Percentiles rank a stretch among this genome's conserved stretches.
Evolutionary conservation across 2,113 vertebrate genomes (phyloP).

Genomic region (Zeus faber): DNA sequence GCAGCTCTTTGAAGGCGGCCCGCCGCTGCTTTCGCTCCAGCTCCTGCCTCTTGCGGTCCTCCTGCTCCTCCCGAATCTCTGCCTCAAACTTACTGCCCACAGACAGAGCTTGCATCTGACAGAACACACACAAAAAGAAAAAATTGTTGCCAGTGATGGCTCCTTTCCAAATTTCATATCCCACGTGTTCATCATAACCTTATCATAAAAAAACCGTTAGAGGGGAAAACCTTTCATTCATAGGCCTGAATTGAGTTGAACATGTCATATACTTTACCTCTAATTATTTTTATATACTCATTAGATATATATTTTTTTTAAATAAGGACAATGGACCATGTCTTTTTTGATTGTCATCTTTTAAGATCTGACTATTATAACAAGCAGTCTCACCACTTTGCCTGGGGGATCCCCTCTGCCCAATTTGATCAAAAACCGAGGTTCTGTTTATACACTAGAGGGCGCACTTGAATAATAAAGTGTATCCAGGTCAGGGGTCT

Average conservation of each 20-base stretch:
- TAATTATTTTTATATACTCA: no score
- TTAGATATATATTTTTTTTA: no score
- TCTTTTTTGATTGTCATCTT: background rate
- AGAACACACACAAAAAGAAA: slow-evolving; percentile 11
- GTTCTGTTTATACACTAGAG: background rate
- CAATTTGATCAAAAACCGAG: background rate
- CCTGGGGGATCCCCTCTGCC: no score
- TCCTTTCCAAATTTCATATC: no score
- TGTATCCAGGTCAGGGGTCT: no score
- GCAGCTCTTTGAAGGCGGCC: slow-evolving; percentile 89
- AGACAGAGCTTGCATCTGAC: slow-evolving; percentile 86
- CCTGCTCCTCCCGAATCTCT: slow-evolving; percentile 90
- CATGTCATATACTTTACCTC: no score
- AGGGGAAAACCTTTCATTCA: no score
- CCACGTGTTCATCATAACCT: no score
- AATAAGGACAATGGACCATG: background rate
- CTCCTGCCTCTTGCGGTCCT: slow-evolving; percentile 84
- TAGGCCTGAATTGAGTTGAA: no score
- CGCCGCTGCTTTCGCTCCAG: slow-evolving; percentile 82
- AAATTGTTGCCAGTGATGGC: background rate
- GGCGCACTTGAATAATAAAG: background rate
- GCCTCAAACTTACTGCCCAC: slow-evolving; percentile 89
- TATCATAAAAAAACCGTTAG: no score
- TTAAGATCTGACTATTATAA: no score
- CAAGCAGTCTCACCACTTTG: no score